Evolutionary conservation across 2,797 vertebrate genomes (phyloP).

Genomic region (Geotrypetes seraphini): DNA sequence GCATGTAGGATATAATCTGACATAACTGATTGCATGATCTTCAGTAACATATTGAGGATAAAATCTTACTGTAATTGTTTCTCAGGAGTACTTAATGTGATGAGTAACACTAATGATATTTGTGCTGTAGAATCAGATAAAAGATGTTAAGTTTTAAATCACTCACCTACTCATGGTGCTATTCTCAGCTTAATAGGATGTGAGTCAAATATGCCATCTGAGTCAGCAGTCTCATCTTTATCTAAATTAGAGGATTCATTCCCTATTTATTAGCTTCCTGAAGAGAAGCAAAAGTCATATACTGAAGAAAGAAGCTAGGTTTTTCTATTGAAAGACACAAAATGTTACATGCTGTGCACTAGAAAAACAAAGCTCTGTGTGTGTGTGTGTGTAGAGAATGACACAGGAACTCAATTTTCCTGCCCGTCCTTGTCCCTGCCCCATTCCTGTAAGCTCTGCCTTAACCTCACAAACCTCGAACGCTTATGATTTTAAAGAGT

Average conservation of each 20-base stretch:
- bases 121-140: conserved; percentile 9
- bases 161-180: conserved; percentile 7
- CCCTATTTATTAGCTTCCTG: not conserved
- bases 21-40: conserved; percentile 8
- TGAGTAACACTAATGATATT: conserved; percentile 5
- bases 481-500: too few species aligned
- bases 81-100: conserved; percentile 8
- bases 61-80: not conserved
- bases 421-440: too few species aligned
- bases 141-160: conserved; percentile 25
- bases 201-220: conserved; percentile 15
- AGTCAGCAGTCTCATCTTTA: not conserved
- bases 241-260: not conserved
- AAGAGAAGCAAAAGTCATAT: conserved; percentile 3
- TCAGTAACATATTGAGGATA: not conserved
- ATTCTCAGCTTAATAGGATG: conserved; percentile 12
- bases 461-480: too few species aligned
- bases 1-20: too few species aligned
- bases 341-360: too few species aligned
- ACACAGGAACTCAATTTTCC: too few species aligned
- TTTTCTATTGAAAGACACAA: too few species aligned
- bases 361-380: too few species aligned
- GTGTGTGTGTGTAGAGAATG: too few species aligned
- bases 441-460: too few species aligned
- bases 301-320: too few species aligned